Percentiles rank a stretch among this genome's conserved stretches.
Conservation (phyloP, 2,888 invertebrate genomes). For the Julus scandinavius region DNA sequence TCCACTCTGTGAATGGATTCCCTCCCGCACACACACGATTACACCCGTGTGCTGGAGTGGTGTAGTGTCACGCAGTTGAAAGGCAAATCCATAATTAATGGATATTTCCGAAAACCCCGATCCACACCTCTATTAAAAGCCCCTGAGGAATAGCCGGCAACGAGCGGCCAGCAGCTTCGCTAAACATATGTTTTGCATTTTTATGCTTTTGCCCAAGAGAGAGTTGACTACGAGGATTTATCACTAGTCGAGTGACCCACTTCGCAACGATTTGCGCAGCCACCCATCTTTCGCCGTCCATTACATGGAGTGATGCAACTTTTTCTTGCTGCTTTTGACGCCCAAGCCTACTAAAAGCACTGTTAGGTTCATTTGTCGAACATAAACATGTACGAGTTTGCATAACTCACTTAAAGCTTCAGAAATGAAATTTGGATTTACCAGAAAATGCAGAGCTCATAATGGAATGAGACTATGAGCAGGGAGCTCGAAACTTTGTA, state of each 20-base stretch:
- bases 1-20: slow-evolving; percentile 33
- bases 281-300: not conserved
- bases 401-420: too few relatives aligned
- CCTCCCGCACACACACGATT: not conserved
- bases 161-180: not conserved
- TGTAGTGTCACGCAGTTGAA: slow-evolving; percentile 8
- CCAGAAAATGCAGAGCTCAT: too few relatives aligned
- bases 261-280: not conserved
- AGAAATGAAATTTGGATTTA: too few relatives aligned
- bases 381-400: not conserved
- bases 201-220: not conserved
- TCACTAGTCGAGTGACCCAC: slow-evolving; percentile 17
- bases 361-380: not conserved
- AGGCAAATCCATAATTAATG: slow-evolving; percentile 14
- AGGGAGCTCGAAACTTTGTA: too few relatives aligned
- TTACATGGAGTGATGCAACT: not conserved
- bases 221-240: not conserved
- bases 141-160: not conserved
- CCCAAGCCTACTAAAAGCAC: not conserved
- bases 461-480: too few relatives aligned
- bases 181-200: slow-evolving; percentile 33
- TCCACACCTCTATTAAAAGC: slow-evolving; percentile 33
- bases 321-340: not conserved
- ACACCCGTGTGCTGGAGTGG: not conserved
- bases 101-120: slow-evolving; percentile 25